A percentile compares a stretch with the other conserved stretches of the same genome.
Evolutionary conservation across 2,797 vertebrate species (phyloP).

Genomic region (Leuciscus waleckii): DNA sequence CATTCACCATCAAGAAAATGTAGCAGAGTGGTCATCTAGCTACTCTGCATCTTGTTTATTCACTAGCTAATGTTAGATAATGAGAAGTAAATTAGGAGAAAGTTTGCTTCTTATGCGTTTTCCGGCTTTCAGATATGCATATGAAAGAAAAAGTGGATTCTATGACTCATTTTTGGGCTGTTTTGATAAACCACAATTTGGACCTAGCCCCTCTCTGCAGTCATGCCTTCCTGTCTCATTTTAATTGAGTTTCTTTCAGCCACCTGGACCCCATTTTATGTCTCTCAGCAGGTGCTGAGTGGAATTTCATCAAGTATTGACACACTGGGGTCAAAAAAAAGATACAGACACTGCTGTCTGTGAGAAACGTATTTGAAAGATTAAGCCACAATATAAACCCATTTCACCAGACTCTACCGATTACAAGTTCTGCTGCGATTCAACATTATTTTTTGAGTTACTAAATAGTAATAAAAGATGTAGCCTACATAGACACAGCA

Average conservation of each 20-base stretch:
- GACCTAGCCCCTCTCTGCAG: constrained; percentile 12
- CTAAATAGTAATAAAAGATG: not conserved
- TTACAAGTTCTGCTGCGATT: not conserved
- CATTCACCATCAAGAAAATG: not conserved
- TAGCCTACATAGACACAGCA: not conserved
- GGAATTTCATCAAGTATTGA: constrained; percentile 29
- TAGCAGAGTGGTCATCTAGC: not conserved
- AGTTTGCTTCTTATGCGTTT: not conserved
- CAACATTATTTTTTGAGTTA: not conserved
- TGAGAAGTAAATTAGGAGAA: constrained; percentile 13
- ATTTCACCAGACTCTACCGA: not conserved
- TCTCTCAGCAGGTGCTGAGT: constrained; percentile 47
- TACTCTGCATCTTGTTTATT: not conserved
- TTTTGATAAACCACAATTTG: not conserved
- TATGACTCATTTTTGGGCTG: not conserved
- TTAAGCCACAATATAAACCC: not conserved
- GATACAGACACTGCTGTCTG: constrained; percentile 16
- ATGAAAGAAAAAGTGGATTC: not conserved
- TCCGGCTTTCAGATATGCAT: not conserved
- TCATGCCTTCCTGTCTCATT: constrained; percentile 43
- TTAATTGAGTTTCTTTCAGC: constrained; percentile 53
- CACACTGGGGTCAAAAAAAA: not conserved
- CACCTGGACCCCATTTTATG: constrained; percentile 45
- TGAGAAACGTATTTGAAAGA: not conserved
- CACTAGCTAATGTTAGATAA: not conserved